A percentile compares a stretch with the other conserved stretches of the same genome.
phyloP scores from a whole-genome alignment of 2,113 vertebrate genomes.

The Reinhardtius hippoglossoides region DNA sequence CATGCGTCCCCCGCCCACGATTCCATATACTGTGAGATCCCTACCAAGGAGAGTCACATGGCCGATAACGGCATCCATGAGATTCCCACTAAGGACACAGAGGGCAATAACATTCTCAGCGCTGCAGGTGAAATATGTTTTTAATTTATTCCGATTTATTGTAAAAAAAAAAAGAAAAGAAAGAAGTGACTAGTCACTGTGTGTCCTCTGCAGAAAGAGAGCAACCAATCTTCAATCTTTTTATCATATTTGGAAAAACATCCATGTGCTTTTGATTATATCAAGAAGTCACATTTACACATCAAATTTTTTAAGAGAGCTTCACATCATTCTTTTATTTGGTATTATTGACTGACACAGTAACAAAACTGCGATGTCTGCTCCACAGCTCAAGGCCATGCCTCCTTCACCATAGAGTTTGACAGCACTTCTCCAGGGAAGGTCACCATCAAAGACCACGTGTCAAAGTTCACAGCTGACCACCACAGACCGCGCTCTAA shows the following conservation, averaged over 20 bases:
- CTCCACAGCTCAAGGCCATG: constrained; percentile 89
- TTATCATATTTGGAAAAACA: too few species aligned
- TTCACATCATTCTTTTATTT: constrained; percentile 1
- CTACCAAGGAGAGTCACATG: constrained; percentile 92
- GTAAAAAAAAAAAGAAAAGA: neutral
- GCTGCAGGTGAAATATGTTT: constrained; percentile 70
- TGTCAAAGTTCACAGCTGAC: constrained; percentile 90
- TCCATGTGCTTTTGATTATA: too few species aligned
- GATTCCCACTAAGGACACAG: constrained; percentile 94
- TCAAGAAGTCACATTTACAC: too few species aligned
- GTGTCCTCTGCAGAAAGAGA: too few species aligned
- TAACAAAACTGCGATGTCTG: constrained; percentile 25
- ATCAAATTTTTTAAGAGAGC: neutral
- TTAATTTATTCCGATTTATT: neutral
- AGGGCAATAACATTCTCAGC: constrained; percentile 77
- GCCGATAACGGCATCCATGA: constrained; percentile 91
- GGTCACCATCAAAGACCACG: constrained; percentile 98
- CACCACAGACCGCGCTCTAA: constrained; percentile 91
- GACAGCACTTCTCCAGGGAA: constrained; percentile 95
- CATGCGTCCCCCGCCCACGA: constrained; percentile 86
- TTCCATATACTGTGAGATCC: constrained; percentile 95
- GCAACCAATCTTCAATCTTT: too few species aligned
- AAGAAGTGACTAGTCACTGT: too few species aligned
- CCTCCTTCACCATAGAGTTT: constrained; percentile 99
- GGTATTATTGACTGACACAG: neutral